Percentiles rank a stretch among this genome's conserved stretches.
phyloP scores from a whole-genome alignment of 2,888 invertebrate genomes.

The Argyra leucocephala region DNA sequence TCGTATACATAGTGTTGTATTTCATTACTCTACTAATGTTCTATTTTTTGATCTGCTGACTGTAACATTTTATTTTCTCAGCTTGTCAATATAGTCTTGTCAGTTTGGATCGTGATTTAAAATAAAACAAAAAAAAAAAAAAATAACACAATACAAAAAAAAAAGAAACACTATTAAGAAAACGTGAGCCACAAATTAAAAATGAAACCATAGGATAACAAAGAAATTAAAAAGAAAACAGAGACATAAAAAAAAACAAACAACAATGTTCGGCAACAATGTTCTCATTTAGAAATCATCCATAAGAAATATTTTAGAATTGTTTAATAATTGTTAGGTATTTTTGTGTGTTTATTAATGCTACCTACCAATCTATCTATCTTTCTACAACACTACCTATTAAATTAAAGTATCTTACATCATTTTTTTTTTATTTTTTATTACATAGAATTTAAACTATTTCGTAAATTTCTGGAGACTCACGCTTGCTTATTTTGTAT shows the following conservation, averaged over 20 bases:
- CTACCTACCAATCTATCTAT: not conserved
- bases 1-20: too few species aligned
- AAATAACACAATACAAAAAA: too few species aligned
- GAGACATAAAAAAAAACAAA: too few species aligned
- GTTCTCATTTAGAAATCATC: too few species aligned
- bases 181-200: not conserved
- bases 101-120: not conserved
- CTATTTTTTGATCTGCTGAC: not conserved
- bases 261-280: too few species aligned
- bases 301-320: too few species aligned
- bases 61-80: conserved; percentile 3
- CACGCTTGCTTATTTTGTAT: not conserved
- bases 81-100: not conserved
- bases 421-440: not conserved
- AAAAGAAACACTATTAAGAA: not conserved
- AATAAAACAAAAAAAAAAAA: not conserved
- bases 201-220: not conserved
- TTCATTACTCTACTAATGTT: too few species aligned
- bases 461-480: not conserved
- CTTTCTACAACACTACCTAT: too few species aligned
- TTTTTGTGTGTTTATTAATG: not conserved
- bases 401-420: too few species aligned
- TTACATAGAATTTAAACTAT: not conserved
- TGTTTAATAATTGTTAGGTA: too few species aligned
- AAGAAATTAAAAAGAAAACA: too few species aligned